Conservation (phyloP, 2,113 vertebrate species). For the Oreochromis niloticus region DNA sequence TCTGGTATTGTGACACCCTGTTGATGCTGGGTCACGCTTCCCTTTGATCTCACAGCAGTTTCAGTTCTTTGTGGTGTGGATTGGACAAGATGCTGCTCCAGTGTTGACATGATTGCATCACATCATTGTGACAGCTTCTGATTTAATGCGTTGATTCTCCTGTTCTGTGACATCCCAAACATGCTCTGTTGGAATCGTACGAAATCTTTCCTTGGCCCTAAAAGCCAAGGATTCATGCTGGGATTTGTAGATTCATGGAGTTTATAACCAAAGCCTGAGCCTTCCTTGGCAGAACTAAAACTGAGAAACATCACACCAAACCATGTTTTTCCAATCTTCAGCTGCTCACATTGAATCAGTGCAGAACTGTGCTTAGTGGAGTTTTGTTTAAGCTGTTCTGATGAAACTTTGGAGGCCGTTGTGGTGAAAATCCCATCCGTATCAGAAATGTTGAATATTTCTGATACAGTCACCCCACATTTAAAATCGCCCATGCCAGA, state of each 20-base stretch:
- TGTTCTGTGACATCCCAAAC: background rate
- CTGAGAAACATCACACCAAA: background rate
- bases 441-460: background rate
- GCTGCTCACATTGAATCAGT: background rate
- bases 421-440: background rate
- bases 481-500: background rate
- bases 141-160: background rate
- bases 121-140: background rate
- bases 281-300: background rate
- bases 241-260: background rate
- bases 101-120: background rate
- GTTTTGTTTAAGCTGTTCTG: background rate
- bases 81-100: background rate
- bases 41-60: background rate
- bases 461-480: background rate
- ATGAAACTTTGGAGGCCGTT: background rate
- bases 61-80: background rate
- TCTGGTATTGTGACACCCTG: background rate
- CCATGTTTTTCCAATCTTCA: background rate
- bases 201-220: background rate
- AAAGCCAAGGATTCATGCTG: background rate
- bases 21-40: background rate
- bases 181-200: background rate
- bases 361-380: background rate
- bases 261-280: background rate